Base-by-base conservation (phyloP, 1,140 invertebrate genomes). In the Drosophila littoralis region DNA sequence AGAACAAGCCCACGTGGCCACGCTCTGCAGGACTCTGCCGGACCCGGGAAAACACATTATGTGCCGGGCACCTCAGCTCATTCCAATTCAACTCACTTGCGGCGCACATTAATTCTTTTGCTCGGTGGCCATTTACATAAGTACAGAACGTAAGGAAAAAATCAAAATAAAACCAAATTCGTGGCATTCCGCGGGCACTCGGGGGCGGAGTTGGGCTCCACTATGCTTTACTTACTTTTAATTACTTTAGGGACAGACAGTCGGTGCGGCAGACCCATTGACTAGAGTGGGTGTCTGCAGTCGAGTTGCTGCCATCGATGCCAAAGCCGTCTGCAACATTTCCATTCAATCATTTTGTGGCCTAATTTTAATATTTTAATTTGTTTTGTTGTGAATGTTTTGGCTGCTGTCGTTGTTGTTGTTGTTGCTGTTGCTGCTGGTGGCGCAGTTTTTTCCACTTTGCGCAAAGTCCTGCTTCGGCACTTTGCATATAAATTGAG, bases 341-440 rank as follows among this genome's bases (percentile, higher is more conserved):
- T 88, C 77, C 83, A 81, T 90, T 90, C 85, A 90, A 90, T 90
- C 85, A 90, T 84, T 86, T 90, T 90, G 81, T 74, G 86, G 85
- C 86, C 89, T 90, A 90, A 90, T 90, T 90, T 90, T 90, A 90
- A 90, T 90, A 90, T 90, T 90, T 90, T 90, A 90, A 90, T 90
- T 88, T 88, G 84, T 88, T 88, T 89, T 75, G 22, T 28, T 28
- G 0, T 28, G 22, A 28, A 28, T 28, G 22, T 28, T 28, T 28
- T 28, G 4, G 22, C 22, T 22, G 22, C 2, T 22, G 22, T 22
- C 1, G 17, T 17, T 22, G 22, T 0, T 28, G 22, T 6, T 28
- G 54, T 0, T 28, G 22, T 28, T 28, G 54, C 38, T 67, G 78
- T 46, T 58, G 50, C 15, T 35, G 57, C 13, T 58, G 71, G 17